These are phyloP conservation scores for Thyatira batis DNA, from an alignment of 2,888 invertebrate species.

Conservation along the genomic window DNA sequence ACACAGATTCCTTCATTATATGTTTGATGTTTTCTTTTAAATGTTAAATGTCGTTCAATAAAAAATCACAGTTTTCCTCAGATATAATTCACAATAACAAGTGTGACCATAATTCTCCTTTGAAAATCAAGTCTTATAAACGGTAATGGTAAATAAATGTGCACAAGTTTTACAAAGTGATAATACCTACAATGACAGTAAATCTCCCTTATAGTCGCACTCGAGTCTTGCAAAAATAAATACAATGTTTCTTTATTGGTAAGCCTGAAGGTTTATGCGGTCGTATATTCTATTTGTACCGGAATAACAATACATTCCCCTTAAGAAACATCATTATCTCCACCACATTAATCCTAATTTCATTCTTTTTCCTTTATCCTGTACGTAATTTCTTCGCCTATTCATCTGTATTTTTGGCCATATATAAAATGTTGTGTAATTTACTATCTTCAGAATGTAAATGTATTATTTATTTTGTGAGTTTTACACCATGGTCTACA, in stretches of 20 bases:
- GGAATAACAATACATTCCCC: conserved; percentile 27
- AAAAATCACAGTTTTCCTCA: no score
- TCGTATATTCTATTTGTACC: background rate
- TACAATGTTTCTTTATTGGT: background rate
- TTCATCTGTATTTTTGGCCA: background rate
- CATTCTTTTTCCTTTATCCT: conserved; percentile 1
- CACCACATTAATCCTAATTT: conserved; percentile 31
- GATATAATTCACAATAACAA: no score
- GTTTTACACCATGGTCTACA: no score
- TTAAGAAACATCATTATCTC: conserved; percentile 16
- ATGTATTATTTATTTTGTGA: background rate
- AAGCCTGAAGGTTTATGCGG: background rate
- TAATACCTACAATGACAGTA: background rate
- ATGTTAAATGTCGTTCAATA: no score
- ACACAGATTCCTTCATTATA: no score
- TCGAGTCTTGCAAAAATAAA: background rate
- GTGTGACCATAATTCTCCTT: no score
- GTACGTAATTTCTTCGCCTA: background rate
- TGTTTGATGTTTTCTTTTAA: no score
- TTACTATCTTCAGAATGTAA: background rate
- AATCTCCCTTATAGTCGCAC: background rate
- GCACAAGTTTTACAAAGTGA: no score
- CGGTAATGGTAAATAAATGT: no score
- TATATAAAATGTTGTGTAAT: background rate
- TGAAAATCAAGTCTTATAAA: no score